phyloP scores from a whole-genome alignment of 2,113 vertebrate genomes.

The Dromiciops gliroides region DNA sequence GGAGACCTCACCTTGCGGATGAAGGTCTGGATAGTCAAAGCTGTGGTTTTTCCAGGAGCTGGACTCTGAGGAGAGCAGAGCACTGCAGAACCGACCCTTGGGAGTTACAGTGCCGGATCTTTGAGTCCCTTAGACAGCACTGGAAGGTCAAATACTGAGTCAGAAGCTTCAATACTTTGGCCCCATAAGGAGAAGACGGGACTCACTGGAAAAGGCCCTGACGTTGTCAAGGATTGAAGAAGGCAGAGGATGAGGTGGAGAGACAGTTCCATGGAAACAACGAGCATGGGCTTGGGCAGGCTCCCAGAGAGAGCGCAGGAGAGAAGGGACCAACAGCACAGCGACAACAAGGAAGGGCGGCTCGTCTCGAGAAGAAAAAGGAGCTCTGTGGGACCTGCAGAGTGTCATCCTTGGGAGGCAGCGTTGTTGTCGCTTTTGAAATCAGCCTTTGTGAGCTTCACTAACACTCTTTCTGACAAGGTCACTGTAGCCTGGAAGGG shows the following conservation, averaged over 20 bases:
- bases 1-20: too few species aligned
- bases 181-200: neutral
- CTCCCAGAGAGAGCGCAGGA: too few species aligned
- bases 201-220: too few species aligned
- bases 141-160: neutral
- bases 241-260: too few species aligned
- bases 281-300: too few species aligned
- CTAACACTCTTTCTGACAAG: neutral
- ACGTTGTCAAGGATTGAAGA: neutral
- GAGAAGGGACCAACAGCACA: neutral
- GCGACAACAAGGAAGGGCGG: too few species aligned
- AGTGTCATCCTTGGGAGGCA: too few species aligned
- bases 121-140: neutral
- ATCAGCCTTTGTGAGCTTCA: too few species aligned
- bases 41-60: neutral
- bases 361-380: neutral
- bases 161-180: neutral
- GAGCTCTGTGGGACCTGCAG: too few species aligned
- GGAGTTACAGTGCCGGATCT: too few species aligned
- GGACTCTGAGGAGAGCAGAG: neutral
- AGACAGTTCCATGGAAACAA: too few species aligned
- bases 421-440: neutral
- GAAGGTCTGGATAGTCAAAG: neutral
- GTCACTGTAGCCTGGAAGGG: neutral
- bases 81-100: too few species aligned